These are phyloP conservation scores for Chrysolina haemoptera DNA, from an alignment of 2,888 invertebrate genomes.

Conservation along the genomic window DNA sequence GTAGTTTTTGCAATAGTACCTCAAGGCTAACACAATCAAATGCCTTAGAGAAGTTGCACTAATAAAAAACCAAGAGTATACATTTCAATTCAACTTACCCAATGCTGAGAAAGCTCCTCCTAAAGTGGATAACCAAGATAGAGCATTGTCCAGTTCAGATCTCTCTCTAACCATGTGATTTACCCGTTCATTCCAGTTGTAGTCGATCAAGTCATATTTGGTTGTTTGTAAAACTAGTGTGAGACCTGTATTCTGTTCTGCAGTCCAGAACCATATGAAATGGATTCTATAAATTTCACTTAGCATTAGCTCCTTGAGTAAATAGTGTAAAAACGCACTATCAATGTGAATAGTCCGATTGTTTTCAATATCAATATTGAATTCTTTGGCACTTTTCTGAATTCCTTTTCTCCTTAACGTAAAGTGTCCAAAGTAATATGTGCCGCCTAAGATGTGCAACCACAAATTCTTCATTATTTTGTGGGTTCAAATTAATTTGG, in stretches of 20 bases:
- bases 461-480: conserved; percentile 29
- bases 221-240: conserved; percentile 70
- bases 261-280: conserved; percentile 49
- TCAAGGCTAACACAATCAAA: too few relatives aligned
- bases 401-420: conserved; percentile 32
- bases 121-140: conserved; percentile 96
- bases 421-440: conserved; percentile 44
- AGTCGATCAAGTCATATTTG: conserved; percentile 78
- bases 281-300: conserved; percentile 57
- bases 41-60: too few relatives aligned
- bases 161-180: conserved; percentile 74
- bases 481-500: too few relatives aligned
- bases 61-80: background rate
- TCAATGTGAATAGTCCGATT: conserved; percentile 52
- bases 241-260: conserved; percentile 16
- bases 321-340: conserved; percentile 61
- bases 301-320: conserved; percentile 60
- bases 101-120: conserved; percentile 97
- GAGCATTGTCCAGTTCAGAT: conserved; percentile 85
- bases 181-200: conserved; percentile 75
- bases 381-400: background rate
- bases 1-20: too few relatives aligned
- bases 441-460: conserved; percentile 36
- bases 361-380: background rate
- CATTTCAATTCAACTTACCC: conserved; percentile 34